Evolutionary conservation across 1,140 invertebrate species (phyloP), one percentile per base, ranked within the genome.

Genomic region (Neodiprion pinetum): DNA sequence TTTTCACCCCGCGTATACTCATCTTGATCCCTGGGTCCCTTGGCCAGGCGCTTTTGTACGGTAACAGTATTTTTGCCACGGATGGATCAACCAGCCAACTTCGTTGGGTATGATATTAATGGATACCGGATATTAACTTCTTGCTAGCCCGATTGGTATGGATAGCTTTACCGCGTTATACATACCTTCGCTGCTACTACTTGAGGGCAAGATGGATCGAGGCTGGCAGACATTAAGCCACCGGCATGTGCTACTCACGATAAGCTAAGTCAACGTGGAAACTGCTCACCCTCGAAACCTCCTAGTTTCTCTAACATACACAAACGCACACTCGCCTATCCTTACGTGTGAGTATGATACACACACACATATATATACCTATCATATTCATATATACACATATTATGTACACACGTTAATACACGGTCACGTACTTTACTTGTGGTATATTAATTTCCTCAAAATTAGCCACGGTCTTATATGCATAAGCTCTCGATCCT

Each of bases 111-210:
- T 69, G 40, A 21, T 69, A 69, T 69, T 69, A 69, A 69, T 69
- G 67, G 67, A 69, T 69, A 69, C 40, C 67, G 67, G 67, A 69
- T 69, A 69, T 69, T 69, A 47, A 23, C 67, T 69, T 47, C 67
- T 69, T 69, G 67, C 21, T 47, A 23, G 67, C 67, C 21, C 17
- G 14, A 69, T 69, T 47, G 67, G 53, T 61, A 61, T 61, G 53
- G 53, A 61, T 61, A 17, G 53, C 53, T 61, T 61, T 61, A 9
- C 53, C 53, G n/a, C 53, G 53, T 61, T 61, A 9, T 61, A 40
- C 28, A 61, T 12, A 12, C n/a, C n/a, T 61, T 5, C 53, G 5
- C 28, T 40, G 28, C 28, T 40, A 40, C 53, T 61, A 61, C 53
- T 61, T 9, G 53, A 61, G 53, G 53, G 53, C n/a, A 61, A 61